A percentile compares a stretch with the other conserved stretches of the same genome.
phyloP scores from a whole-genome alignment of 2,113 vertebrate genomes.

The Charina bottae region DNA sequence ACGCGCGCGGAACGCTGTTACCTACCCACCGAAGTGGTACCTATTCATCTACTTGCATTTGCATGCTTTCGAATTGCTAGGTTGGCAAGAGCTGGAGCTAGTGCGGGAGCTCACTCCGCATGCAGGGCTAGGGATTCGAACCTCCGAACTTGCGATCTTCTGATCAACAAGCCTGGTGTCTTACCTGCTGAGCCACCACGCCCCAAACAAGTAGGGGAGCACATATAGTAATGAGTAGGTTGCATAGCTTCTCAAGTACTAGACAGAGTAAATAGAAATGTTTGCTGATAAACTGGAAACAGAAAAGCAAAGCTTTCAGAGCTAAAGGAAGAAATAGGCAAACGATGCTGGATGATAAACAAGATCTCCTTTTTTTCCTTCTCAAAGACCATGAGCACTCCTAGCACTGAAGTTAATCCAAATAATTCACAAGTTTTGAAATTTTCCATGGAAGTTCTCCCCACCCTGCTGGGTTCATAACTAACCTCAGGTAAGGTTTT shows the following conservation, averaged over 20 bases:
- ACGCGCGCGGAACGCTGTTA: too few species aligned
- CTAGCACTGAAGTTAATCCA: background rate
- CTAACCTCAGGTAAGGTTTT: background rate
- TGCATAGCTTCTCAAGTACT: conserved; percentile 1
- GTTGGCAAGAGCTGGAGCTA: too few species aligned
- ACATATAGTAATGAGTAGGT: background rate
- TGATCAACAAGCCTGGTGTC: too few species aligned
- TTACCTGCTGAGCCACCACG: too few species aligned
- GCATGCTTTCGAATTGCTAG: too few species aligned
- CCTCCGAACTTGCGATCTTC: too few species aligned
- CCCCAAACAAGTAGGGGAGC: background rate
- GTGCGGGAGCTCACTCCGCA: too few species aligned
- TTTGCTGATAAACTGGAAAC: conserved; percentile 9
- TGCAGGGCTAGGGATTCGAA: too few species aligned
- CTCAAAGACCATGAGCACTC: background rate
- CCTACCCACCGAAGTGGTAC: too few species aligned
- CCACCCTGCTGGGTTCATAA: conserved; percentile 30
- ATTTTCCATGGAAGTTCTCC: conserved; percentile 16
- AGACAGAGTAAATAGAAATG: background rate
- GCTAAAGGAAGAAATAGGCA: background rate
- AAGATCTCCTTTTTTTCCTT: background rate
- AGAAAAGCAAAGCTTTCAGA: conserved; percentile 23
- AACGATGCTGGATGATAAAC: background rate
- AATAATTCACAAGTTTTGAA: background rate
- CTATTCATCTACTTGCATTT: too few species aligned